Percentiles rank a stretch among this genome's conserved stretches.
These are phyloP conservation scores for Cantharis rustica DNA, from an alignment of 2,888 invertebrate species.

Conservation along the genomic window DNA sequence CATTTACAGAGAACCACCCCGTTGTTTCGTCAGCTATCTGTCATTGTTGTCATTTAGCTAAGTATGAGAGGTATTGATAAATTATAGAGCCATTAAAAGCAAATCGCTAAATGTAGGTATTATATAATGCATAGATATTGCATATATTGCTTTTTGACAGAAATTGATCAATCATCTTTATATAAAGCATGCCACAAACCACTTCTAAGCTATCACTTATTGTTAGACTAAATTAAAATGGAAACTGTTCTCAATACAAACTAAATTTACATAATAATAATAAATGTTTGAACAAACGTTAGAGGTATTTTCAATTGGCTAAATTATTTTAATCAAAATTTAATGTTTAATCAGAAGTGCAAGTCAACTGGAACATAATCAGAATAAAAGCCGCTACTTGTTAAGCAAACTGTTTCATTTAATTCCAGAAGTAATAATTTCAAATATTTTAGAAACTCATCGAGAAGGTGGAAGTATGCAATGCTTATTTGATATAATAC, in stretches of 20 bases:
- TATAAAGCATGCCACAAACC: neutral
- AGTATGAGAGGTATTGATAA: neutral
- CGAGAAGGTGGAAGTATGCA: neutral
- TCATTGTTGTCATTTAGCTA: neutral
- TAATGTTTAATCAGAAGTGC: neutral
- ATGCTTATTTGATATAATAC: neutral
- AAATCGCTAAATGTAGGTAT: neutral
- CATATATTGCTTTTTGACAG: neutral
- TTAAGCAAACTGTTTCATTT: neutral
- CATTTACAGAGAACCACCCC: neutral
- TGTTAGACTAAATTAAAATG: neutral
- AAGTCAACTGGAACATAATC: neutral
- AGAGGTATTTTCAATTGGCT: neutral
- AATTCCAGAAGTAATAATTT: neutral
- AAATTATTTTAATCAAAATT: neutral
- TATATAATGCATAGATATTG: neutral
- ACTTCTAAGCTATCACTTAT: neutral
- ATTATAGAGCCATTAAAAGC: neutral
- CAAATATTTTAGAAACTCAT: neutral
- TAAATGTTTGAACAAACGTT: neutral
- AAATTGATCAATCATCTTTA: conserved; percentile 1
- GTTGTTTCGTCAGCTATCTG: neutral
- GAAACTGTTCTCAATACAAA: neutral
- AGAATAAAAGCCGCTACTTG: neutral
- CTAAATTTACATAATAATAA: neutral